Base-by-base conservation (phyloP, 1,140 invertebrate genomes). In the Caenorhabditis tropicalis region DNA sequence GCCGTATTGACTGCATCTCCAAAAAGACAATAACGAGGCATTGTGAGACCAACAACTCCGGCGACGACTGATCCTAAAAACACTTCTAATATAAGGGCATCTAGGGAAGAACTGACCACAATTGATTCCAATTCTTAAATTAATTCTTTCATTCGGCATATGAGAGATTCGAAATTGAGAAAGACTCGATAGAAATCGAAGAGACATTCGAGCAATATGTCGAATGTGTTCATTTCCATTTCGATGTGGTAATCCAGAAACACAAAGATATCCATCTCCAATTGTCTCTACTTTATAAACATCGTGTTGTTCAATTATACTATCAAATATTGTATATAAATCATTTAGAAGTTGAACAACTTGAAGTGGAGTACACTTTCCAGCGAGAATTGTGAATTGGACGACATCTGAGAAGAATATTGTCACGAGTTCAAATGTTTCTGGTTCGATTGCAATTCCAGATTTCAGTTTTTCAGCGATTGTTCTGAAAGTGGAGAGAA, bases 1-100 rank as follows among this genome's bases (percentile, higher is more conserved):
- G 96, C 95, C 15, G 96, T 97, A 91, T 97, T 97, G 15, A 97
- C 96, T 1, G 96, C 96, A 92, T 97, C 96, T 0, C 96, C 96
- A 92, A 97, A 97, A 29, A 92, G 79, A 87, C 91, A 92, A 84
- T 92, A 92, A 10, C 92, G 80, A n/a, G 92, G 92, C 91, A 92
- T 92, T 29, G 90, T 91, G 15, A 91, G 65, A n/a, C 92, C 92
- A 16, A 92, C 91, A 46, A 92, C 91, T 19, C 91, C 91, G 65
- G 90, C 88, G 84, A 91, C 91, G 1, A 90, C 89, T 10, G 90
- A 86, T 15, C 90, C 91, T 91, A 39, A 53, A 86, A 39, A 16
- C 15, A 39, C n/a, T n/a, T n/a, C n/a, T n/a, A n/a, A n/a, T n/a
- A n/a, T n/a, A n/a, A n/a, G n/a, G n/a, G 12, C 39, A 43, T 6